Base-by-base conservation (phyloP, 2,888 invertebrate species). In the Steinernema scapterisci region DNA sequence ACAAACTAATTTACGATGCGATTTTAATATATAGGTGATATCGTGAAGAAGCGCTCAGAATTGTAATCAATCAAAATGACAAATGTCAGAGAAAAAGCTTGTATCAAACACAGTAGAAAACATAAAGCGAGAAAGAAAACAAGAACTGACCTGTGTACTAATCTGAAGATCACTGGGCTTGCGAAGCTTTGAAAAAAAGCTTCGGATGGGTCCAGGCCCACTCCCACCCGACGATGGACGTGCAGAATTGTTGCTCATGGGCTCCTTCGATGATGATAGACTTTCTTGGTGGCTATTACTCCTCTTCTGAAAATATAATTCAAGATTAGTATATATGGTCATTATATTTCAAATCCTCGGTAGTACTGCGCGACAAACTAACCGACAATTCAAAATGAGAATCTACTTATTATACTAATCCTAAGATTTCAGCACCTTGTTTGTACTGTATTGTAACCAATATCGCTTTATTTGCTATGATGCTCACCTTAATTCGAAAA, bases 151-250 rank as follows among this genome's bases (percentile, higher is more conserved):
- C 74, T 74, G 74, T 16, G 56, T 74, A 51, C 27, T 71, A 21
- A 74, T 54, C 51, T 52, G 74, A 11, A 48, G 70, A 74, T 74
- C 74, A 44, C 70, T 71, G n/a, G 56, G 85, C 71, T 85, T 85
- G 23, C 85, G 81, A 16, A 85, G 82, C 74, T 85, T 85, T 46
- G 81, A 81, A 79, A 85, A 84, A 76, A 85, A 84, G 44, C 83
- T 81, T 25, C 85, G 83, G 72, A 85, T 83, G 6, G 72, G 74
- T 19, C 73, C 73, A 43, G 70, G 51, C 25, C 70, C 70, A 45
- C 74, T 74, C 23, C 70, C 56, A 46, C 74, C 74, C 19, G 74
- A 74, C 19, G 52, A 54, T 31, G 74, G 51, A 71, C 70, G 23
- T 48, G 44, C 70, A 74, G 45, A 70, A 45, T 43, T 51, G 38